Base-by-base conservation (phyloP, 2,113 vertebrate genomes). In the Australoheros scitulus region DNA sequence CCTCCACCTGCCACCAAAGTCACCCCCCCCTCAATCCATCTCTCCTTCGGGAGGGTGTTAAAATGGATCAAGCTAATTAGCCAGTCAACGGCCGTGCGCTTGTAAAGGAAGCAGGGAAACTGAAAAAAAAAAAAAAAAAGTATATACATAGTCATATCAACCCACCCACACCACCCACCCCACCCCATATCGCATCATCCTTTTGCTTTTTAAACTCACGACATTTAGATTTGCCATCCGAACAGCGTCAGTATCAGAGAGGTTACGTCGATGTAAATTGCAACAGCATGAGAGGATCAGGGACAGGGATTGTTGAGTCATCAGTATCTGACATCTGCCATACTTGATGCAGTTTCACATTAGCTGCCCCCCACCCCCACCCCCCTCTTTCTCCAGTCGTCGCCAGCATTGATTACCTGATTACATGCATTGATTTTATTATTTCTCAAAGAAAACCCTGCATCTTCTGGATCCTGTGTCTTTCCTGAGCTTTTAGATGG, bases 21-120 rank as follows among this genome's bases (percentile, higher is more conserved):
- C 86, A 11, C 91, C 80, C 96, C 80, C 96, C 91, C 88, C 79
- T 29, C 90, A 87, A 82, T 92, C 89, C 87, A 94, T 95, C 93
- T 94, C 77, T 93, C 93, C 91, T 88, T 15, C 89, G 96, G 92
- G 79, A 96, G 92, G 87, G 93, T 96, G 95, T 96, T 96, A 96
- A 97, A 97, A 96, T 96, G 95, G 95, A 97, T 97, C 96, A 91
- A 93, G 92, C 93, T 96, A 97, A 97, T 97, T 97, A 97, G 96
- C 96, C 93, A 96, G 95, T 91, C 94, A 94, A 86, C 8, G 64
- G 38, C 60, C 63, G 20, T 47, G 36, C 6, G 15, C 85, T 85
- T 9, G 3, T 85, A 59, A 83, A 76, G 8, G 9, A 61, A 76
- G 61, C 32, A 47, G 20, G 47, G 17, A 43, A 83, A 83, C 26